Evolutionary conservation across 2,797 vertebrate species (phyloP).

Genomic region (Pseudochirops corinnae): DNA sequence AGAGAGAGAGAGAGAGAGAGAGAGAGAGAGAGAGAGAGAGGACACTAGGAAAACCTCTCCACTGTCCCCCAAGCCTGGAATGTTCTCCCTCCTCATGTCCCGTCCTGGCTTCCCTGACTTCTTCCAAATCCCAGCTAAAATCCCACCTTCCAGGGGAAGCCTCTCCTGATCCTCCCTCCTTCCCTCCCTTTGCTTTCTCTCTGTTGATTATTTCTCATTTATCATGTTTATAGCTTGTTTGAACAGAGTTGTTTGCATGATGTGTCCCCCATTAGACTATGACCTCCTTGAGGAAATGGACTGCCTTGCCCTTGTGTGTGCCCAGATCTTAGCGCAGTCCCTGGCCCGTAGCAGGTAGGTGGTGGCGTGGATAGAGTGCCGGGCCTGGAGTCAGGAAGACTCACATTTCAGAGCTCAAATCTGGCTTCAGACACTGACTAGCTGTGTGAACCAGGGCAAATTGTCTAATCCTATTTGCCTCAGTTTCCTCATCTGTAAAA

Average conservation of each 20-base stretch:
- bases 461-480: background rate
- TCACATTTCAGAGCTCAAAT: background rate
- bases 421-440: background rate
- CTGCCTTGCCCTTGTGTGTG: background rate
- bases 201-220: background rate
- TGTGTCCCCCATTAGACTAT: background rate
- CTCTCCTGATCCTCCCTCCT: background rate
- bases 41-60: background rate
- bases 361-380: background rate
- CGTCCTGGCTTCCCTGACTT: background rate
- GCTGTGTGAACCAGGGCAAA: background rate
- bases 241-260: background rate
- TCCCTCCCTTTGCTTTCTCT: background rate
- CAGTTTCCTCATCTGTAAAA: background rate
- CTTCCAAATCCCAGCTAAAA: background rate
- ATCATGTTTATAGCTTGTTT: background rate
- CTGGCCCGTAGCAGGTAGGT: background rate
- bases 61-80: background rate
- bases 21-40: background rate
- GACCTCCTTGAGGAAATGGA: background rate
- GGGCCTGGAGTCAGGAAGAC: background rate
- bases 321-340: background rate
- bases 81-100: background rate
- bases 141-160: background rate
- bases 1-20: background rate